Percentiles rank a stretch among this genome's conserved stretches.
phyloP scores from a whole-genome alignment of 1,140 invertebrate species.

The Brachionus manjavacas region DNA sequence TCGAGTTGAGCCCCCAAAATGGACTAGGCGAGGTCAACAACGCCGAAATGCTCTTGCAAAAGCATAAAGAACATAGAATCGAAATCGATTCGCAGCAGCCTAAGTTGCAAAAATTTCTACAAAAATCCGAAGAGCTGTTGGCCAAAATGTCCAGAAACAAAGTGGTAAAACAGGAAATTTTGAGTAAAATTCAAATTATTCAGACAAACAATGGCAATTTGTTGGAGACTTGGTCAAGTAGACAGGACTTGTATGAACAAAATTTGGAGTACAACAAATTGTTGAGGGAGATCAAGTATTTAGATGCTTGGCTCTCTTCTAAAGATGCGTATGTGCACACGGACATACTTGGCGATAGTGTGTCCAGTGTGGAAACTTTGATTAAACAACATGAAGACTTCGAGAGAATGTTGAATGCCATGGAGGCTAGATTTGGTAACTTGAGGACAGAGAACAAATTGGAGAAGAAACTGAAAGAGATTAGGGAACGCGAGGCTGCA shows the following conservation, averaged over 20 bases:
- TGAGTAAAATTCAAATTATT: constrained; percentile 35
- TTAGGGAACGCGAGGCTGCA: constrained; percentile 7
- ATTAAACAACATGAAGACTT: constrained; percentile 41
- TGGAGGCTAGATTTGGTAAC: neutral
- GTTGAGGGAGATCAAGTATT: constrained; percentile 25
- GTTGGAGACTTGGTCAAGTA: neutral
- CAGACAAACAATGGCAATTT: constrained; percentile 2
- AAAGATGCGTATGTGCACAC: constrained; percentile 28
- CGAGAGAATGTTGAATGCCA: constrained; percentile 2
- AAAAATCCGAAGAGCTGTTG: constrained; percentile 21
- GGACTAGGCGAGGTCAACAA: constrained; percentile 5
- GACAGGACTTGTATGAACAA: constrained; percentile 35
- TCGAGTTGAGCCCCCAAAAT: neutral
- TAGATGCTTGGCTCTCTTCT: constrained; percentile 39
- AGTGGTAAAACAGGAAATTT: neutral
- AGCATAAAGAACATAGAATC: constrained; percentile 9
- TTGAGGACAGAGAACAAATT: neutral
- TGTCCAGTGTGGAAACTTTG: neutral
- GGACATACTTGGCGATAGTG: constrained; percentile 32
- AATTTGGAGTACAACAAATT: constrained; percentile 40
- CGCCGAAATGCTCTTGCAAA: constrained; percentile 25
- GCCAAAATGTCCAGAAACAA: neutral
- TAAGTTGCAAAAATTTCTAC: neutral
- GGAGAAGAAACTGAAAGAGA: constrained; percentile 31
- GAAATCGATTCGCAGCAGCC: constrained; percentile 31